Evolutionary conservation across 2,113 vertebrate species (phyloP), one percentile per base, ranked within the genome.

Genomic region (Trachemys scripta): DNA sequence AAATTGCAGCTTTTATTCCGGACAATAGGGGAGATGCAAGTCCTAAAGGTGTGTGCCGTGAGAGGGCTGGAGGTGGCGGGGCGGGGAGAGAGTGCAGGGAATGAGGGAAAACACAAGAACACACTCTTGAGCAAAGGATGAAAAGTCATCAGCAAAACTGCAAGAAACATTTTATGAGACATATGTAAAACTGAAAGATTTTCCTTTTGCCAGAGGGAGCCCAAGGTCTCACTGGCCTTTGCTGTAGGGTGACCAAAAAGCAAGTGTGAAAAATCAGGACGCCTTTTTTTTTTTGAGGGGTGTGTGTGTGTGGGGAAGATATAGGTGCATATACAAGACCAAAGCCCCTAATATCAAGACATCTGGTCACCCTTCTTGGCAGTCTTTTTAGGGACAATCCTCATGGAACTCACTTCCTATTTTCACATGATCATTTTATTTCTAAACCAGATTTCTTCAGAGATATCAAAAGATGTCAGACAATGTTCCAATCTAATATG

Each of bases 91-190:
- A 82, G 72, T 82, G 50, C 20, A 3, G 0, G 45, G 89, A 91
- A 84, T 1, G 6, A 9, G 9, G 69, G 49, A 82, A 96, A 94
- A 91, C 2, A 29, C 5, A 45, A 89, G 78, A 53, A 57, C 11
- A 1, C 1, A 53, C 53, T 38, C 45, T 35, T 72, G 38, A 49
- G 9, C n/a, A 38, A 72, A 65, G 80, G 65, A n/a, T 0, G 0
- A 72, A n/a, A 95, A 45, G 5, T 6, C 53, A 47, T 76, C 42
- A 25, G 6, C 42, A 76, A 27, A 76, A 27, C 75, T 45, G 42
- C 24, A 7, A 76, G 72, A 76, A 76, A 76, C 12, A 25, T 76
- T 24, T 45, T 76, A 45, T 14, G n/a, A 45, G 24, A 27, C 75
- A 76, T 6, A 9, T 25, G 22, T 45, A 76, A 22, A 76, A 76